These are phyloP conservation scores for Hapalemur alaotrensis DNA, from an alignment of 2,797 vertebrate species.

Conservation along the genomic window DNA sequence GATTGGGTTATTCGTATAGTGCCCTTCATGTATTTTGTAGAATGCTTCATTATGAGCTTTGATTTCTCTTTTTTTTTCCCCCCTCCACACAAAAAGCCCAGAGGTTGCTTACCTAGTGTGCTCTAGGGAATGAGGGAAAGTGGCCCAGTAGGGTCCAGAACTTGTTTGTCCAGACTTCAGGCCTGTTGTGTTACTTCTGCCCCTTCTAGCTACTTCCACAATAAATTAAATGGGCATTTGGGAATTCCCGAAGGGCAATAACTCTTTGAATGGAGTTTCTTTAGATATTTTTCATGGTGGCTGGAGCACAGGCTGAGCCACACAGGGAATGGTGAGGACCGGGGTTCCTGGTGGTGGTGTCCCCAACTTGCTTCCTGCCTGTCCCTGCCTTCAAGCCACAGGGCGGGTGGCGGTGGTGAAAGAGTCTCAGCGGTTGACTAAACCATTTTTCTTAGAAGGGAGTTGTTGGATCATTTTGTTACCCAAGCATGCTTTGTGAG, in stretches of 20 bases:
- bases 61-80: background rate
- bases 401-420: background rate
- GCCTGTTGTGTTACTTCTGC: background rate
- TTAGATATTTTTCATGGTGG: background rate
- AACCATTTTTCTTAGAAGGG: background rate
- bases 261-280: background rate
- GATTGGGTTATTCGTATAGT: background rate
- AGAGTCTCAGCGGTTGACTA: background rate
- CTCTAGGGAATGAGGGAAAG: background rate
- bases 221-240: background rate
- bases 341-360: background rate
- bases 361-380: background rate
- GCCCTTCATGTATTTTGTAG: background rate
- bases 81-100: background rate
- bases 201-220: background rate
- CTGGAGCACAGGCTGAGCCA: background rate
- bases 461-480: background rate
- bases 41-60: background rate
- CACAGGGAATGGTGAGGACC: background rate
- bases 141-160: background rate
- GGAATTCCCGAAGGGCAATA: background rate
- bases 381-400: background rate
- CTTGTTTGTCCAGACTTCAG: background rate
- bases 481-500: no score
- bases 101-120: background rate